phyloP scores from a whole-genome alignment of 2,888 invertebrate species.

The Schizotus pectinicornis region DNA sequence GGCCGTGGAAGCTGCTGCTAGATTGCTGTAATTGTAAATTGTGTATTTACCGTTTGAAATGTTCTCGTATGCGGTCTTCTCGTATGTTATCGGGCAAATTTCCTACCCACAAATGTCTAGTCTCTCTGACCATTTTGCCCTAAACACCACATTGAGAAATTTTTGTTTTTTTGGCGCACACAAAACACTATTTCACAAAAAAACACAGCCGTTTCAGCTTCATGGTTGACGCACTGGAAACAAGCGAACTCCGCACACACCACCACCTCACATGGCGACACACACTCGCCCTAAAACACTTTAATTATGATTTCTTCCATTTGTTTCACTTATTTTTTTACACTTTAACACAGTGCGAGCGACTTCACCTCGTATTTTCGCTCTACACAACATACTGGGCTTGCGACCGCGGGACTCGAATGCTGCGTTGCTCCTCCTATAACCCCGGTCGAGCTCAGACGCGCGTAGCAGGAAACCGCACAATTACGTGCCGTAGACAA shows the following conservation, averaged over 20 bases:
- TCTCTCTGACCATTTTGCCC: constrained; percentile 99
- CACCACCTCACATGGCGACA: constrained; percentile 24
- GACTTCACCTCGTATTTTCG: constrained; percentile 54
- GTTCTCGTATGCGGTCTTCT: constrained; percentile 95
- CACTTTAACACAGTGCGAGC: constrained; percentile 50
- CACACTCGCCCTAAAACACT: constrained; percentile 16
- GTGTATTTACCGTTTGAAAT: constrained; percentile 89
- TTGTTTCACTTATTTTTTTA: constrained; percentile 40
- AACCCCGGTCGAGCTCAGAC: constrained; percentile 35
- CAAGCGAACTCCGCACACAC: constrained; percentile 24
- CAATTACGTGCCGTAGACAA: constrained; percentile 39
- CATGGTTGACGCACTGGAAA: constrained; percentile 45
- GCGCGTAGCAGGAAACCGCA: constrained; percentile 34
- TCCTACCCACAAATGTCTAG: constrained; percentile 99
- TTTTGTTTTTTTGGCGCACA: constrained; percentile 65
- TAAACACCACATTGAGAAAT: constrained; percentile 90
- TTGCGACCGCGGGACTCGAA: constrained; percentile 47
- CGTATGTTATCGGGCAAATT: constrained; percentile 99
- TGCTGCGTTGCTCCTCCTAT: constrained; percentile 52
- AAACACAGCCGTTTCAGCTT: constrained; percentile 54
- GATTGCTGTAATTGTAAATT: background rate
- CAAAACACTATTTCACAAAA: constrained; percentile 52
- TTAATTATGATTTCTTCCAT: constrained; percentile 33
- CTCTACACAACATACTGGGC: constrained; percentile 53
- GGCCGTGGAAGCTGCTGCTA: background rate